Percentiles rank a stretch among this genome's conserved stretches.
phyloP scores from a whole-genome alignment of 2,113 vertebrate genomes.

The Micromys minutus region DNA sequence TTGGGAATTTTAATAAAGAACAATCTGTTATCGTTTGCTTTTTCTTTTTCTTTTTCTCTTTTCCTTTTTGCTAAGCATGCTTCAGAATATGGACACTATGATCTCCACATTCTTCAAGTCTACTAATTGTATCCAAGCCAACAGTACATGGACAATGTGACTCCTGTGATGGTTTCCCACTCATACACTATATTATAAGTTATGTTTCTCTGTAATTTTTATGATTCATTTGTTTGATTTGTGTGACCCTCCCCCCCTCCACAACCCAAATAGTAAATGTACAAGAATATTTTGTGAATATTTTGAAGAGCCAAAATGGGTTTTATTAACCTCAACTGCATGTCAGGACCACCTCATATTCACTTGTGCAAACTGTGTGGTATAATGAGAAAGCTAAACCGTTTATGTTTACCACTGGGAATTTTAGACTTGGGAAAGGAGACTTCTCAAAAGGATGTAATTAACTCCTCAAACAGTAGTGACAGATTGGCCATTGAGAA shows the following conservation, averaged over 20 bases:
- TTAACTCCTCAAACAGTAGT: background rate
- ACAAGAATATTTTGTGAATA: background rate
- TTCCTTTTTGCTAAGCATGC: background rate
- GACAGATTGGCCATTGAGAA: constrained; percentile 40
- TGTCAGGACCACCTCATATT: background rate
- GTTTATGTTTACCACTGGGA: constrained; percentile 14
- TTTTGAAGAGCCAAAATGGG: background rate
- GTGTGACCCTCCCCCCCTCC: background rate
- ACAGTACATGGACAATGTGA: too few species aligned
- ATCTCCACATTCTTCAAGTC: background rate
- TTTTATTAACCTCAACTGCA: background rate
- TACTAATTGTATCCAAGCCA: background rate
- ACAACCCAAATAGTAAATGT: background rate
- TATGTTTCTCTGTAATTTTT: background rate
- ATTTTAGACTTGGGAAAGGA: constrained; percentile 52
- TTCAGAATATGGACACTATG: background rate
- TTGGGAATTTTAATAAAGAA: background rate
- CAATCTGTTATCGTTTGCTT: background rate
- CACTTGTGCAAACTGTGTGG: background rate
- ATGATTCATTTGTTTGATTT: background rate
- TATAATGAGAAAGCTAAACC: background rate
- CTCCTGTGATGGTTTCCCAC: background rate
- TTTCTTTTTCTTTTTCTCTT: background rate
- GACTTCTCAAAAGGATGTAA: background rate
- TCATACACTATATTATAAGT: background rate